Percentiles rank a stretch among this genome's conserved stretches.
Conservation (phyloP, 2,113 vertebrate species). For the Lycocorax pyrrhopterus region DNA sequence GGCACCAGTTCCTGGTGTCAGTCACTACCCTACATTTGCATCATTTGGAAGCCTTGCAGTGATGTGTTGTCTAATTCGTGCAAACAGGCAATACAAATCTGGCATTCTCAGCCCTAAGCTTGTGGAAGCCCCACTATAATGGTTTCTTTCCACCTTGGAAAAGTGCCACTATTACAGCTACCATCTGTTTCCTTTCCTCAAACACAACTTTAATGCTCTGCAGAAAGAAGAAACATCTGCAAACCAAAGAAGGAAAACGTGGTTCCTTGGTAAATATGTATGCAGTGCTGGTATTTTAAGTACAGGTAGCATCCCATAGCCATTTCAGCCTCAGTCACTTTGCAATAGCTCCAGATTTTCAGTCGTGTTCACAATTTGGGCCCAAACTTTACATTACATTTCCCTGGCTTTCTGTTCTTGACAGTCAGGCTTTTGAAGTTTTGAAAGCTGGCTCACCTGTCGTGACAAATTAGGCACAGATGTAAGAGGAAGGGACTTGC, state of each 20-base stretch:
- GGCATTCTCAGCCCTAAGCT: background rate
- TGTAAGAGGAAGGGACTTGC: background rate
- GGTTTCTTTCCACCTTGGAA: slow-evolving; percentile 29
- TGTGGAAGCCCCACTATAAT: background rate
- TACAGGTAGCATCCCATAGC: background rate
- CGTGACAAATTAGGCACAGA: background rate
- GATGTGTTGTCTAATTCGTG: background rate
- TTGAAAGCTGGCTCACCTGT: background rate
- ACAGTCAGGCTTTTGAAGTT: background rate
- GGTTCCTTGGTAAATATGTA: background rate
- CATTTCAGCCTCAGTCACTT: background rate
- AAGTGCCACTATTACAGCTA: background rate
- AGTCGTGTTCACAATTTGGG: background rate
- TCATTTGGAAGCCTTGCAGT: background rate
- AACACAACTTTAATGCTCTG: background rate
- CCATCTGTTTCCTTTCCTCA: slow-evolving; percentile 18
- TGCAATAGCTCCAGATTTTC: background rate
- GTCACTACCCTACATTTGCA: background rate
- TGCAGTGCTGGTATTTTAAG: background rate
- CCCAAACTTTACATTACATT: background rate
- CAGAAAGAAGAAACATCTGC: slow-evolving; percentile 18
- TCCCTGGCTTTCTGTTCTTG: background rate
- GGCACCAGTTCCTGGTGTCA: background rate
- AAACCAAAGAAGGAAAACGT: background rate
- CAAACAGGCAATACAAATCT: background rate